Base-by-base conservation (phyloP, 2,888 invertebrate species). In the Rapana venosa region DNA sequence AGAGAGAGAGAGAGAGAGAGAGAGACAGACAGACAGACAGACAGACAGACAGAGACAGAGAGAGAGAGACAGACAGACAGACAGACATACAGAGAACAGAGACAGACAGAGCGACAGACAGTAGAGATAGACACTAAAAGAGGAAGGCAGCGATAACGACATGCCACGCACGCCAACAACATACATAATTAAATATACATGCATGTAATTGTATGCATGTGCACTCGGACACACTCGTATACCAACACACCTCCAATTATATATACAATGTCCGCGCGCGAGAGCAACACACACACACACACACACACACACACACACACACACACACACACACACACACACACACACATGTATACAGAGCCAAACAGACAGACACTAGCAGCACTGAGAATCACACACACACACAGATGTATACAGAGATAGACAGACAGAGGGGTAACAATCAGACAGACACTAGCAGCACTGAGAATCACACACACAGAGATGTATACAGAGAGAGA, bases 1-100 rank as follows among this genome's bases (percentile, higher is more conserved):
- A 81, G 81, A 81, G 81, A 81, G 81, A 81, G 81, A 81, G 81
- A 81, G 81, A 81, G 81, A 81, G 35, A 81, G 81, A 81, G 35
- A 81, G 81, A 81, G 81, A 81, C 4, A 81, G 81, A 81, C 1
- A 36, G 81, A 36, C 1, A 81, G 35, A 35, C 4, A 20, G 13
- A 35, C 5, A 81, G 81, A 74, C n/a, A 74, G 74, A 74, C n/a
- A 74, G n/a, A 74, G 74, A 74, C n/a, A 6, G 74, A 5, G 74
- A n/a, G 74, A 5, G n/a, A n/a, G 1, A 22, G n/a, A 74, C n/a
- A n/a, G 30, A 74, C n/a, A 74, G 74, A 74, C n/a, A 74, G n/a
- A 74, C n/a, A 74, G 74, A 74, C n/a, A 74, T n/a, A 74, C 26
- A 74, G 74, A 74, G 74, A 6, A n/a, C 20, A 22, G 47, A 47